Evolutionary conservation across 2,888 invertebrate genomes (phyloP), one percentile per base, ranked within the genome.

Genomic region (Pharmacophagus antenor): DNA sequence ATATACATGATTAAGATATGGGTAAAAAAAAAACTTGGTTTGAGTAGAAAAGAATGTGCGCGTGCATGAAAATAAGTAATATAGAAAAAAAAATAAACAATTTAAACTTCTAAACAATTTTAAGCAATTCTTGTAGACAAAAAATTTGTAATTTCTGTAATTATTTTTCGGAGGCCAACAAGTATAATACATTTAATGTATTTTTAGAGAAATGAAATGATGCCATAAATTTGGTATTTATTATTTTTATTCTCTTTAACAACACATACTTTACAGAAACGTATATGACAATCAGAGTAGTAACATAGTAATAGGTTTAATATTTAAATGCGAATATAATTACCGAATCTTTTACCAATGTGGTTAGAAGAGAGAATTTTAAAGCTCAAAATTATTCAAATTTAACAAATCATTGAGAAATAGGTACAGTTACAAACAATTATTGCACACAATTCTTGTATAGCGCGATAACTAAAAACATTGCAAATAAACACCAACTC

Each of bases 221-320:
- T 63, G 59, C 72, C 65, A 73, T 79, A 79, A 79, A 83, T 71
- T 84, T 82, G 73, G 80, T 85, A 89, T 89, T 89, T 86, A 87
- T 88, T 88, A 86, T 81, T 88, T 91, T 91, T 88, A 89, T 90
- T 90, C 85, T 90, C 85, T 91, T 90, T 88, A 91, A 91, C 91
- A 91, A 91, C 91, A 91, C 91, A 91, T 91, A 91, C 85, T 85
- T 90, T 91, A 91, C 91, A 91, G 91, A 91, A 91, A 91, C 89
- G 83, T 91, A 88, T 88, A 85, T 85, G 89, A 90, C 86, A 89
- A 86, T 89, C 88, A 88, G 87, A 87, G 78, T 87, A 86, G 77
- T 88, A 88, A 88, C 88, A 84, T 86, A 88, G 77, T 81, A 83
- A 84, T 87, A 86, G 80, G 82, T 83, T 85, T 82, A 85, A 76